Conservation (phyloP, 2,113 vertebrate species). For the Neoarius graeffei region DNA sequence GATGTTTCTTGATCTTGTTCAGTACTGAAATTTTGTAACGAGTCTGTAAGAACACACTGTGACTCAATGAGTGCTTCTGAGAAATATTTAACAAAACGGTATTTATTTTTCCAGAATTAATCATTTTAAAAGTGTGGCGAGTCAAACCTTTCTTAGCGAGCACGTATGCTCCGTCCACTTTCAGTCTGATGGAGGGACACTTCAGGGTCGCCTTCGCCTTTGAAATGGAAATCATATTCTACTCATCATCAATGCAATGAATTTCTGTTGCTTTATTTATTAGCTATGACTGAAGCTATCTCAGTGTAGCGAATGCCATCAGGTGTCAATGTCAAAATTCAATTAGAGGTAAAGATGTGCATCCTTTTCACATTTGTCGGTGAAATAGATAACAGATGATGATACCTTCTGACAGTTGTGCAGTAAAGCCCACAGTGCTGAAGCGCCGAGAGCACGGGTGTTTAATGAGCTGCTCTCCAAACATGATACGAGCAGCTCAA, state of each 20-base stretch:
- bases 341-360: neutral
- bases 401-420: conserved; percentile 92
- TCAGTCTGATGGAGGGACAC: conserved; percentile 84
- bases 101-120: too few relatives aligned
- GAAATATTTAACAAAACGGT: neutral
- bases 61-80: neutral
- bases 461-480: conserved; percentile 78
- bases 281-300: neutral
- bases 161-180: conserved; percentile 82
- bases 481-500: conserved; percentile 77
- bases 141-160: conserved; percentile 79
- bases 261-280: neutral
- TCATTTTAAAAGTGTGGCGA: neutral
- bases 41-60: neutral
- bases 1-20: neutral
- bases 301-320: neutral
- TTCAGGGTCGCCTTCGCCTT: conserved; percentile 93
- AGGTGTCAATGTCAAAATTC: neutral
- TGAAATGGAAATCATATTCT: conserved; percentile 45
- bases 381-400: neutral
- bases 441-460: conserved; percentile 81
- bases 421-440: conserved; percentile 90
- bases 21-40: neutral
- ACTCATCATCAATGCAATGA: neutral
- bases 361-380: neutral